These are phyloP conservation scores for Psilanteris sp. DNA, from an alignment of 1,140 invertebrate species.

Conservation along the genomic window DNA sequence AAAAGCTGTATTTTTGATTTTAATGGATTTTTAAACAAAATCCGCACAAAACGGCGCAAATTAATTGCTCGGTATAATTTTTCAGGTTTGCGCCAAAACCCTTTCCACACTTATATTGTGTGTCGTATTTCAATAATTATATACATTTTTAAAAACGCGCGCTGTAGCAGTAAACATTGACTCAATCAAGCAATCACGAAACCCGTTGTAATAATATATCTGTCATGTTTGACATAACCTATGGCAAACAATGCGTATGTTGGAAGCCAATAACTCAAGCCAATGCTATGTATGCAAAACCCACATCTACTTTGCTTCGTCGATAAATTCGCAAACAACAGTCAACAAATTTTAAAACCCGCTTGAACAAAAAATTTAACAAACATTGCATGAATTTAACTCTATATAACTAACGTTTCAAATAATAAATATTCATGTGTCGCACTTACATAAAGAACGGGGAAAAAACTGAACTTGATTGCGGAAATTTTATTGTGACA, in stretches of 20 bases:
- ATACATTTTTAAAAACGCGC: not conserved
- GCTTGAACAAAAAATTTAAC: conserved; percentile 14
- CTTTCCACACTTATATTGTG: too few species aligned
- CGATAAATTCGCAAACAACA: conserved; percentile 42
- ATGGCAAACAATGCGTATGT: conserved; percentile 46
- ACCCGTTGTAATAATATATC: conserved; percentile 37
- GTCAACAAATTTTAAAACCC: conserved; percentile 13
- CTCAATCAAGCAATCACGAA: conserved; percentile 27
- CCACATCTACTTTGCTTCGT: conserved; percentile 43
- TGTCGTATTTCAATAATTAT: conserved; percentile 1
- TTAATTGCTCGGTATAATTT: too few species aligned
- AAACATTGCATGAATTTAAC: not conserved
- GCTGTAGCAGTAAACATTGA: conserved; percentile 14
- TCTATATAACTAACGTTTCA: not conserved
- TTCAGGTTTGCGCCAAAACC: too few species aligned
- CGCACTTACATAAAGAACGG: too few species aligned
- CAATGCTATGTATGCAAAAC: conserved; percentile 31
- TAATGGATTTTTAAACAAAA: too few species aligned
- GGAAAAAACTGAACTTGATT: too few species aligned
- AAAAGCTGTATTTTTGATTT: too few species aligned
- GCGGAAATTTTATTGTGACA: too few species aligned
- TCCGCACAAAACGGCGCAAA: too few species aligned
- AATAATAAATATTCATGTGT: too few species aligned
- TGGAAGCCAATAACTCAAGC: conserved; percentile 52
- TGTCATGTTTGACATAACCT: conserved; percentile 55